Base-by-base conservation (phyloP, 37 sponge, comb jelly and placozoan species). In the Geodia barretti region DNA sequence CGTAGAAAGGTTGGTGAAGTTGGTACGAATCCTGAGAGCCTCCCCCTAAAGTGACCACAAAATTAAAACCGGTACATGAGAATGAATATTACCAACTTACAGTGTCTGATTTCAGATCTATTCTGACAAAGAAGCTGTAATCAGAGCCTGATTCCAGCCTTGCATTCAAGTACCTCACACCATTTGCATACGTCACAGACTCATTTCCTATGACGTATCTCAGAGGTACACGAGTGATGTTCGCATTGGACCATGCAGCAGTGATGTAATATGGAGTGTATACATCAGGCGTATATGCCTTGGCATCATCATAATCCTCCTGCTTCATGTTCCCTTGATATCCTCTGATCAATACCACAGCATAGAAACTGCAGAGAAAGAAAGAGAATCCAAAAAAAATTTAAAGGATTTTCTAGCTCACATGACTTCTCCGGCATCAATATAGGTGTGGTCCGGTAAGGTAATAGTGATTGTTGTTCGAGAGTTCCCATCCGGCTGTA, bases 281-380 rank as follows among this genome's bases (percentile, higher is more conserved):
- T n/a, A n/a, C n/a, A 40, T 8, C 41, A n/a, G 39, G 19, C 34
- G 2, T 26, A 20, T 26, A 39, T 30, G 1, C 35, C 9, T 8
- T 47, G 58, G 62, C 65, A 60, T 40, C 26, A 24, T 77, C 33
- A 60, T 77, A 77, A 41, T 60, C 37, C 1, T 24, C 26, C 20
- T 7, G 78, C 60, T 41, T 67, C 17, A 4, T 4, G 21, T n/a
- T 34, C 23, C 21, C 54, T 1, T 7, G 41, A 20, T 41, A 30
- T 39, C 26, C 29, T 1, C 19, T 26, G 28, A 79, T 79, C 30
- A 86, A 79, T 21, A 79, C 80, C 17, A 86, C 79, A 30, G 76
- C 86, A 85, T 75, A 85, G 40, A 85, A 78, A 11, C 86, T 85
- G 40, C n/a, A 64, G 41, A 26, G 38, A 38, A 4, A 73, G 7